Conservation (phyloP, 2,113 vertebrate genomes). For the Perca schrenkii region DNA sequence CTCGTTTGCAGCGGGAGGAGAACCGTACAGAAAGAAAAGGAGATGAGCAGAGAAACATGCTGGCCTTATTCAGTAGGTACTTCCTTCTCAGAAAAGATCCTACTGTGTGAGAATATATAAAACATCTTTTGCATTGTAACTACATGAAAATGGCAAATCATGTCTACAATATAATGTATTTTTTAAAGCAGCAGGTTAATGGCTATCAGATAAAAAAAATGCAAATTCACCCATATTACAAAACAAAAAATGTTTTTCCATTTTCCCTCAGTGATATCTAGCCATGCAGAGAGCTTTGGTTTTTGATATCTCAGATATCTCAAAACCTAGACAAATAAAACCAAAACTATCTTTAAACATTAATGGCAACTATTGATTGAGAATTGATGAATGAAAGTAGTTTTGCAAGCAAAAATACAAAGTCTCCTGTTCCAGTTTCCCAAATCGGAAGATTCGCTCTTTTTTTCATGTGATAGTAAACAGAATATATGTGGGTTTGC, state of each 20-base stretch:
- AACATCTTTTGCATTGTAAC: background rate
- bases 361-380: background rate
- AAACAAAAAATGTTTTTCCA: background rate
- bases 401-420: background rate
- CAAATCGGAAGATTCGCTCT: background rate
- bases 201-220: background rate
- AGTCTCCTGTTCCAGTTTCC: background rate
- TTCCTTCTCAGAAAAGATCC: background rate
- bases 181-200: background rate
- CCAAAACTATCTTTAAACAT: background rate
- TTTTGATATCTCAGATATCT: background rate
- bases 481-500: background rate
- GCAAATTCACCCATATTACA: background rate
- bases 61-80: background rate
- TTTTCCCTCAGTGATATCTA: background rate
- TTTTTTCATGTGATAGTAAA: background rate
- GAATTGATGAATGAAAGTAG: background rate
- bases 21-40: background rate
- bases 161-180: background rate
- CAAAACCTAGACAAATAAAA: background rate
- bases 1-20: constrained; percentile 8
- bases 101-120: background rate
- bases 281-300: background rate
- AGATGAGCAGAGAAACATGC: background rate
- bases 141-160: background rate